Base-by-base conservation (phyloP, 2,888 invertebrate species). In the Spodoptera littoralis region DNA sequence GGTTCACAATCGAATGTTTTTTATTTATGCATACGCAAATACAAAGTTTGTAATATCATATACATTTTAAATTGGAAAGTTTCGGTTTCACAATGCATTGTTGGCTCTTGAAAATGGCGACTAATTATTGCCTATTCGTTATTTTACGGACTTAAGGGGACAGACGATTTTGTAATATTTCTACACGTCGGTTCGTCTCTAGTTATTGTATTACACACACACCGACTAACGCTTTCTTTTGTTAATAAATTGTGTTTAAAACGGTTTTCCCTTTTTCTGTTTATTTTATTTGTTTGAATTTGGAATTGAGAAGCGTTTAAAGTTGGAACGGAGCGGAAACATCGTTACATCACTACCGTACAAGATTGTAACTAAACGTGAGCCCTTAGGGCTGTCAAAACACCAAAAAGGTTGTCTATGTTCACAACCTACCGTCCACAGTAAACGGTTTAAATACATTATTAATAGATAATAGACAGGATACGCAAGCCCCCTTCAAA, bases 111-210 rank as follows among this genome's bases (percentile, higher is more conserved):
- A 81, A 82, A 79, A 85, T 77, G 80, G 79, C 74, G 67, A 60
- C 78, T 85, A 86, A 87, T 87, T 79, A 82, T 81, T 70, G 62
- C 36, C 77, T 73, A 81, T 84, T 81, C 64, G 76, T 82, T 79
- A 77, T 64, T 76, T 79, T 65, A 81, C 62, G 48, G 55, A 69
- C 69, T 64, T 80, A 79, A 56, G 61, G 6, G 60, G 64, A 84
- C 79, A 83, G 84, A 82, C 45, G 77, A 68, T 79, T 75, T 70
- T 48, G 73, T 70, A 73, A 82, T 76, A 76, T 60, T 61, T 67
- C 65, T 72, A 59, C 65, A 64, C 49, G 67, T 13, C 59, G 63
- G 63, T 70, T 70, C 69, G 71, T 75, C 67, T 70, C 47, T 49
- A 57, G 69, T 77, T 75, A 68, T 83, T 81, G 77, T 77, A 36